Evolutionary conservation across 2,113 vertebrate genomes (phyloP).

Genomic region (Elephas maximus): DNA sequence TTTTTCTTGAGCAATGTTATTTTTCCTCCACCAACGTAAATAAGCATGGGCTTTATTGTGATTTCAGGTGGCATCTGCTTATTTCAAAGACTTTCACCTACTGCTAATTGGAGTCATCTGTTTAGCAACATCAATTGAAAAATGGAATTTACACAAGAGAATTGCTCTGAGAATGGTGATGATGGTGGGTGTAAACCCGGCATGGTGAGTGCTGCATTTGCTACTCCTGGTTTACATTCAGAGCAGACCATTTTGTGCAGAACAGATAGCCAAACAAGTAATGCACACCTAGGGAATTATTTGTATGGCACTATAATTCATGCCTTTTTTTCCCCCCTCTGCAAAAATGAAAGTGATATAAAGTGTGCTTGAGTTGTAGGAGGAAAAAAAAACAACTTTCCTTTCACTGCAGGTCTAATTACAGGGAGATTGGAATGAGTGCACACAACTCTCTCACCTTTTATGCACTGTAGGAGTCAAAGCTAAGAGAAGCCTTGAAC

Average conservation of each 20-base stretch:
- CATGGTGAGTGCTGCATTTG: slow-evolving; percentile 89
- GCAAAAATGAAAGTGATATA: slow-evolving; percentile 66
- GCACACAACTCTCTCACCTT: background rate
- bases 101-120: slow-evolving; percentile 95
- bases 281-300: background rate
- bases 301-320: slow-evolving; percentile 40
- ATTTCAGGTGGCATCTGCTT: slow-evolving; percentile 93
- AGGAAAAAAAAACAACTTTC: background rate
- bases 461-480: slow-evolving; percentile 8
- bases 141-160: slow-evolving; percentile 97
- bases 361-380: background rate
- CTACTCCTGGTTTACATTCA: slow-evolving; percentile 26
- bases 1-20: slow-evolving; percentile 7
- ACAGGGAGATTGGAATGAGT: slow-evolving; percentile 40
- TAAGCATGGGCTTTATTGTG: slow-evolving; percentile 64
- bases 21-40: background rate
- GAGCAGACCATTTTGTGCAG: slow-evolving; percentile 11
- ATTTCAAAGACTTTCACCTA: slow-evolving; percentile 97
- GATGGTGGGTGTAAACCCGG: slow-evolving; percentile 94
- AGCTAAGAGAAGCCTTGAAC: slow-evolving; percentile 49
- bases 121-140: slow-evolving; percentile 95
- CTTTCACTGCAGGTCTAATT: slow-evolving; percentile 71
- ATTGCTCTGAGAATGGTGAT: slow-evolving; percentile 95
- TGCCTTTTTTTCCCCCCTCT: background rate
- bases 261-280: slow-evolving; percentile 59